These are phyloP conservation scores for Hyposoter didymator DNA, from an alignment of 2,888 invertebrate genomes.

Conservation along the genomic window DNA sequence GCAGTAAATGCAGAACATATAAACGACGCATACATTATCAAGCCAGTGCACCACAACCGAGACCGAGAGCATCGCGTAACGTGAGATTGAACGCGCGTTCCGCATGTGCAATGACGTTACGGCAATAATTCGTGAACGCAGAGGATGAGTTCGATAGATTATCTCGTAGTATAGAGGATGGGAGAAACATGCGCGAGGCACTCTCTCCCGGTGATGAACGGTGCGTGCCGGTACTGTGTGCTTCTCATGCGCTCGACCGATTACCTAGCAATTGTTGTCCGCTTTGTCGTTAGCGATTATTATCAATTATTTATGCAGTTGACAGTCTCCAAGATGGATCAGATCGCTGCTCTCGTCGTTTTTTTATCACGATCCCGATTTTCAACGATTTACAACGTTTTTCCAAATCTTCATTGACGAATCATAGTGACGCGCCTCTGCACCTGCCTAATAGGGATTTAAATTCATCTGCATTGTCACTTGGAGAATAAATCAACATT, in stretches of 20 bases:
- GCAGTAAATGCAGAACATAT: background rate
- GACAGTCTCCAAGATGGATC: too few species aligned
- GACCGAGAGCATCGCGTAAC: constrained; percentile 52
- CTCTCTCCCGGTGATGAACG: constrained; percentile 19
- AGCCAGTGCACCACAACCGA: background rate
- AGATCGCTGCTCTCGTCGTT: too few species aligned
- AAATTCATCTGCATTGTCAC: background rate
- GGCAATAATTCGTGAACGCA: constrained; percentile 68
- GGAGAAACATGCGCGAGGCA: background rate
- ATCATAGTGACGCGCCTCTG: background rate
- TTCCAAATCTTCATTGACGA: background rate
- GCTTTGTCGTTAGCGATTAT: background rate
- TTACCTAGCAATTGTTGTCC: background rate
- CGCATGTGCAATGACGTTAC: constrained; percentile 67
- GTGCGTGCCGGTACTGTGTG: background rate
- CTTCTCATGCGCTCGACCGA: background rate
- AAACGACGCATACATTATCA: background rate
- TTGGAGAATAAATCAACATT: background rate
- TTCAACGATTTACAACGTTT: too few species aligned
- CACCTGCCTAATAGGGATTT: background rate
- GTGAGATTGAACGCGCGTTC: constrained; percentile 65
- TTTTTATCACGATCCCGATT: too few species aligned
- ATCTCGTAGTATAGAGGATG: constrained; percentile 22
- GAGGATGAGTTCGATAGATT: constrained; percentile 63
- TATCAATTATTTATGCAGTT: too few species aligned